Evolutionary conservation across 2,888 invertebrate species (phyloP), one percentile per base, ranked within the genome.

Genomic region (Drosophila robusta): DNA sequence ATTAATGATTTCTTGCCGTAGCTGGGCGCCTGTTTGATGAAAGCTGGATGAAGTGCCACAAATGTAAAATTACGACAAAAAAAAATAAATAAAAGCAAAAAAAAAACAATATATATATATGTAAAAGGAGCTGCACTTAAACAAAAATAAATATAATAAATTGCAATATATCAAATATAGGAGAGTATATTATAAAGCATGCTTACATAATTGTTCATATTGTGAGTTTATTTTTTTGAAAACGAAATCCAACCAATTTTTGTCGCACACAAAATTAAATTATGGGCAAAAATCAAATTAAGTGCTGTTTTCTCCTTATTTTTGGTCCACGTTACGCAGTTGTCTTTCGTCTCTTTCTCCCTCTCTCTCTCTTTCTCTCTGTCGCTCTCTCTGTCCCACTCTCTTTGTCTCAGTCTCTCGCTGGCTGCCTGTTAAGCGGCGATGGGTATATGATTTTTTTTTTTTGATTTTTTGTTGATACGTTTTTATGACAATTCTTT

Each of bases 181-280:
- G 47, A 71, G 44, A 75, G 65, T 77, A 58, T 44, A 54, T 34
- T 77, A 84, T 79, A 87, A 90, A 87, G 90, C 91, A 91, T 91
- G 91, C 91, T 91, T 91, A 91, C 91, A 89, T 90, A 90, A 84
- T 89, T 80, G 69, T 75, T 71, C 63, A 67, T 63, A 63, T 70
- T 65, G 64, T 71, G 69, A 63, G 24, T 32, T 18, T 47, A 14
- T 41, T n/a, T 78, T 87, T 90, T 88, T 89, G 80, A 89, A 90
- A 90, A 90, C 77, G 85, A 89, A 90, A 90, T 89, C 88, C 88
- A 89, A 88, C 76, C 87, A 83, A 87, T 87, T 89, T 73, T 32
- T 57, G 75, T 75, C 56, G 76, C 80, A 73, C 74, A 85, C 75
- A 85, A 84, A 85, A 79, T 62, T 80, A 74, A 87, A 86, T 78